Conservation (phyloP, 2,797 vertebrate genomes). For the Pantherophis vulpinus region DNA sequence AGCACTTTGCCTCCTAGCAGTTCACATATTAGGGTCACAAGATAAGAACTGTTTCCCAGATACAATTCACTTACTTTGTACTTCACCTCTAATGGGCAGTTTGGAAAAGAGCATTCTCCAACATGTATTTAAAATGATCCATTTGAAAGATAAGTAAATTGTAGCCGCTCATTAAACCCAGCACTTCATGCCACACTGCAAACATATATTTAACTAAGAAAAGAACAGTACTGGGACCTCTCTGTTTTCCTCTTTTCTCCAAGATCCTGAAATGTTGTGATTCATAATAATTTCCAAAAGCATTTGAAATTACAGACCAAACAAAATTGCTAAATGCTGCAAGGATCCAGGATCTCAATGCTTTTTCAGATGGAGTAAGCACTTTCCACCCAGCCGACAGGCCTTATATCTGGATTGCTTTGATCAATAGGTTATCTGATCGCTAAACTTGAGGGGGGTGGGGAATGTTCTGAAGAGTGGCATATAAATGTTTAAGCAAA, state of each 20-base stretch:
- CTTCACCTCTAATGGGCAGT: conserved; percentile 64
- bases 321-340: conserved; percentile 28
- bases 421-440: conserved; percentile 40
- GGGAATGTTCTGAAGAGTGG: conserved; percentile 15
- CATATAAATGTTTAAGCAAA: not conserved
- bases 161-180: conserved; percentile 62
- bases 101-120: conserved; percentile 68
- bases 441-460: conserved; percentile 4
- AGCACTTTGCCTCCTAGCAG: conserved; percentile 36
- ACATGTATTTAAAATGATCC: conserved; percentile 65
- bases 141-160: conserved; percentile 71
- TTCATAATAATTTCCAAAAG: conserved; percentile 60
- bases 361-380: conserved; percentile 6
- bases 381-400: conserved; percentile 46
- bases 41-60: conserved; percentile 55
- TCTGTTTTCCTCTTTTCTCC: conserved; percentile 34
- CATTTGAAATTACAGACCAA: conserved; percentile 61
- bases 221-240: conserved; percentile 60
- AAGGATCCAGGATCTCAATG: conserved; percentile 44
- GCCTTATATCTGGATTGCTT: conserved; percentile 44
- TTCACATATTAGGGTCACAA: conserved; percentile 38
- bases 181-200: conserved; percentile 56
- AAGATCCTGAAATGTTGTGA: conserved; percentile 61
- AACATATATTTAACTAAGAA: conserved; percentile 67
- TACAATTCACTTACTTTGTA: conserved; percentile 58